Percentiles rank a stretch among this genome's conserved stretches.
phyloP scores from a whole-genome alignment of 2,888 invertebrate genomes.

The Gryllus longicercus region DNA sequence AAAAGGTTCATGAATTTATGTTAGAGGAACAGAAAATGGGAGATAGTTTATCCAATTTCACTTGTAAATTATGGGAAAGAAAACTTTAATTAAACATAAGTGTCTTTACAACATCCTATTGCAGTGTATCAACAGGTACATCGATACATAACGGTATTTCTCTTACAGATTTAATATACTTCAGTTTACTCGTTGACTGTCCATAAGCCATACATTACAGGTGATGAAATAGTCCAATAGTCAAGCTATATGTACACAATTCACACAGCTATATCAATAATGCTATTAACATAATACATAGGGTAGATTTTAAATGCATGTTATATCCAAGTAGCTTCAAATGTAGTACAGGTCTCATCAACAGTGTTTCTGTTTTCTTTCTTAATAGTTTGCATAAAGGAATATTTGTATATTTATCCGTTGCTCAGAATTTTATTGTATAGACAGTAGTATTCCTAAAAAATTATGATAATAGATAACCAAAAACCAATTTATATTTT shows the following conservation, averaged over 20 bases:
- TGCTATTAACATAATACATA: conserved; percentile 31
- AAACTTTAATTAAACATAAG: conserved; percentile 26
- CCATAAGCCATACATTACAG: conserved; percentile 21
- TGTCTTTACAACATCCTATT: conserved; percentile 31
- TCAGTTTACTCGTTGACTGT: conserved; percentile 33
- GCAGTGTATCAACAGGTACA: conserved; percentile 27
- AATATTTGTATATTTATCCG: neutral
- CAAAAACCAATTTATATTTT: no score
- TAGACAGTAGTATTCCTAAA: no score
- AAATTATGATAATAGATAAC: no score
- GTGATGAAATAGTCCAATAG: conserved; percentile 29
- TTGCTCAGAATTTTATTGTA: neutral
- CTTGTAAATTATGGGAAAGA: conserved; percentile 25
- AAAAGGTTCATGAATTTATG: no score
- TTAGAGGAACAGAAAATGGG: neutral
- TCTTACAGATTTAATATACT: conserved; percentile 30
- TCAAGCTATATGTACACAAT: conserved; percentile 22
- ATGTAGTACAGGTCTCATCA: conserved; percentile 30
- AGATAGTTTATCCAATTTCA: conserved; percentile 18
- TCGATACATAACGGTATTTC: conserved; percentile 27
- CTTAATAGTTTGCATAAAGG: neutral
- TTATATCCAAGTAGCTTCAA: conserved; percentile 30
- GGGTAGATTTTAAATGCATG: conserved; percentile 32
- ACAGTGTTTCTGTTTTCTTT: conserved; percentile 22
- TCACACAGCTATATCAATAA: conserved; percentile 30